Conservation (phyloP, 2,888 invertebrate species). For the Neoascia interrupta region DNA sequence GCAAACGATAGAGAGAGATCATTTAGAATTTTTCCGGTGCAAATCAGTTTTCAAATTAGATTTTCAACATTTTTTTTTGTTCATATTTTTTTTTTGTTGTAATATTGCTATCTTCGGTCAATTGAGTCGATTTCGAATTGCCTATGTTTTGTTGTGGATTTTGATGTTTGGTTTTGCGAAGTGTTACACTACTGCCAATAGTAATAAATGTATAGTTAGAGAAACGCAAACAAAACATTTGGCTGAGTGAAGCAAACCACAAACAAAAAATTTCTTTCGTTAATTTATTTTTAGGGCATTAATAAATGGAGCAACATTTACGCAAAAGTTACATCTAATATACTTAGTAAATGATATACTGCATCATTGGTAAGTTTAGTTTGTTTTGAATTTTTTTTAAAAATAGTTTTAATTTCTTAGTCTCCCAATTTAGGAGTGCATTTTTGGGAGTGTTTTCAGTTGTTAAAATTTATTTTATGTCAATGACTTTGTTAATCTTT, state of each 20-base stretch:
- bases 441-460: constrained; percentile 1
- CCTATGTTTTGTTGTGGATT: constrained; percentile 65
- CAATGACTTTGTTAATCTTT: too few relatives aligned
- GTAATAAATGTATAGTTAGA: constrained; percentile 36
- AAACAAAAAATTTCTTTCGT: constrained; percentile 77
- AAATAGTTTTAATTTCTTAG: neutral
- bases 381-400: too few relatives aligned
- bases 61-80: constrained; percentile 18
- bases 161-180: constrained; percentile 30
- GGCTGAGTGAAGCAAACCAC: constrained; percentile 58
- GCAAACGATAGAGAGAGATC: neutral
- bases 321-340: constrained; percentile 97
- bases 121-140: constrained; percentile 50
- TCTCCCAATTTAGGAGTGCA: constrained; percentile 23
- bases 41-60: constrained; percentile 24
- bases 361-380: constrained; percentile 93
- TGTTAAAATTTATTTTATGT: too few relatives aligned
- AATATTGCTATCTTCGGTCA: constrained; percentile 37
- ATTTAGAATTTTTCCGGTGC: constrained; percentile 6
- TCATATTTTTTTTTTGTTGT: constrained; percentile 11
- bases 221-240: constrained; percentile 69
- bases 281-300: constrained; percentile 82
- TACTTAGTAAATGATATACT: constrained; percentile 99
- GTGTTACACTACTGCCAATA: constrained; percentile 23
- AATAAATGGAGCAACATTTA: constrained; percentile 87